Evolutionary conservation across 64 coral and sea anemone genomes (phyloP).

Genomic region (Acropora tenuis): DNA sequence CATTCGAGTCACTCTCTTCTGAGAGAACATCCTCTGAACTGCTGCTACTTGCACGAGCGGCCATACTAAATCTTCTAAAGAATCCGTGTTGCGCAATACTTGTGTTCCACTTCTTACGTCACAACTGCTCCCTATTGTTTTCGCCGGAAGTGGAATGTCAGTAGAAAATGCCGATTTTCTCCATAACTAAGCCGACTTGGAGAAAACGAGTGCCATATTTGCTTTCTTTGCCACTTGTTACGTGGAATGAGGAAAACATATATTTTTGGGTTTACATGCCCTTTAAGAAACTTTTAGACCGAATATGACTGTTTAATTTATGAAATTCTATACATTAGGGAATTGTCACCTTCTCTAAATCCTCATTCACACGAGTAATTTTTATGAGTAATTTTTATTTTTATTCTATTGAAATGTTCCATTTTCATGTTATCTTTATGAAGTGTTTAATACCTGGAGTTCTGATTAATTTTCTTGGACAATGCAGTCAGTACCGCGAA

Average conservation of each 20-base stretch:
- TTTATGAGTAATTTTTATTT: too few species aligned
- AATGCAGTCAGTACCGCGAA: too few species aligned
- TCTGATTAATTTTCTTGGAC: too few species aligned
- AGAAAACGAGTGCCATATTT: neutral
- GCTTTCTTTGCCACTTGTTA: neutral
- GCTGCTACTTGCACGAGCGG: neutral
- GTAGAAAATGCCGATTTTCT: constrained; percentile 10
- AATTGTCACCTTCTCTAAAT: too few species aligned
- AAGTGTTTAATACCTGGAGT: too few species aligned
- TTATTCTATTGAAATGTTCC: too few species aligned
- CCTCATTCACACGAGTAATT: too few species aligned
- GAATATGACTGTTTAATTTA: too few species aligned
- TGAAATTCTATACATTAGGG: too few species aligned
- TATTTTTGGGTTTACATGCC: constrained; percentile 20
- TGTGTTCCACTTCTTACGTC: constrained; percentile 11
- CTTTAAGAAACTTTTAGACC: too few species aligned
- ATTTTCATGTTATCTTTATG: too few species aligned
- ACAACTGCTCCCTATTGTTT: constrained; percentile 9
- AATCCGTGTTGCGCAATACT: neutral
- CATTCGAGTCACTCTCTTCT: neutral
- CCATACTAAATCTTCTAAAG: too few species aligned
- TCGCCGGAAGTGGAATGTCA: constrained; percentile 2
- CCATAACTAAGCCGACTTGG: neutral
- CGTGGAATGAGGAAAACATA: neutral
- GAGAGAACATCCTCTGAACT: constrained; percentile 1